Base-by-base conservation (phyloP, 2,797 vertebrate species). In the Sorex maritimensis region DNA sequence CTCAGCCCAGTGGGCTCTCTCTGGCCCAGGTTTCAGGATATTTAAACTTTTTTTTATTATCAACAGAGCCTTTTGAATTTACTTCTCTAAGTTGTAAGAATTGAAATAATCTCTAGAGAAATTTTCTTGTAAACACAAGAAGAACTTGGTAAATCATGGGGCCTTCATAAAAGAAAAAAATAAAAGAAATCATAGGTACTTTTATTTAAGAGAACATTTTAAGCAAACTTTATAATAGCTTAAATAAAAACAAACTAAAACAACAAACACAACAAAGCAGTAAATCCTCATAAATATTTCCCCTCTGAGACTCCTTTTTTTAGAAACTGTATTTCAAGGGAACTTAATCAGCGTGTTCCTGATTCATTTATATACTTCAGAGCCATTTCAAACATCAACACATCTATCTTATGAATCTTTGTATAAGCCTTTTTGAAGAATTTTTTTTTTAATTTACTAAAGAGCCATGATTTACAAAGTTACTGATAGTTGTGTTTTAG, bases 361-460 rank as follows among this genome's bases (percentile, higher is more conserved):
- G 89, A 87, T 78, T 90, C 71, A 90, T 87, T 94, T 93, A 79
- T 71, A 90, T 15, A 75, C 41, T 80, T 93, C 58, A 34, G 79
- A 94, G n/a, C 63, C 52, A 85, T 94, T 93, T 88, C 83, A 71
- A 92, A 93, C 38, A 92, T 34, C 41, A 81, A 14, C 15, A 74
- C 34, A 73, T 88, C 77, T 90, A 73, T 92, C 84, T 92, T 85
- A 90, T 77, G 79, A 73, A 81, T 52, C 80, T 81, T 94, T 90
- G 90, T 61, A 85, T 81, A 81, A 94, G 79, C 2, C 38, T 92
- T 95, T 93, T 83, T 44, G 79, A 93, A 95, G 81, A 41, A 34
- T 34, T 34, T 34, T 72, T 87, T 69, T 94, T 93, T 84, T 80
- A 86, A 11, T 92, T 86, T 87, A 81, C 13, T 52, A 52, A 9